phyloP scores from a whole-genome alignment of 2,113 vertebrate species.

The Maccullochella peelii region DNA sequence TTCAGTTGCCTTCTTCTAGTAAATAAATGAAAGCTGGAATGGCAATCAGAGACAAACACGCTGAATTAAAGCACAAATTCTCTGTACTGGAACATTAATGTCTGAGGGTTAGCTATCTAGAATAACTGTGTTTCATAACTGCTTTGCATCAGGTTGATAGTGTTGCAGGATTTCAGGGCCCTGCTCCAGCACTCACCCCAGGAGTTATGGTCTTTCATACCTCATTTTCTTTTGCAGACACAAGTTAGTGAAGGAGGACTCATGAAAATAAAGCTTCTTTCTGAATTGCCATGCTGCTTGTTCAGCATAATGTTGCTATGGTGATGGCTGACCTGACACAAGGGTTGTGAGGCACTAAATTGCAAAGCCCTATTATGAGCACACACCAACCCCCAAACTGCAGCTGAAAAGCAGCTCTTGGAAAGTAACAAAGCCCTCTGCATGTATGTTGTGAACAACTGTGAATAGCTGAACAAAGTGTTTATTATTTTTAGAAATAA shows the following conservation, averaged over 20 bases:
- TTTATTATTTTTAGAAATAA: neutral
- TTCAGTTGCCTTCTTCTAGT: neutral
- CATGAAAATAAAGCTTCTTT: slow-evolving; percentile 46
- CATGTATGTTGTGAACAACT: neutral
- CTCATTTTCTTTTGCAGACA: slow-evolving; percentile 12
- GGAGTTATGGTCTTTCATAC: neutral
- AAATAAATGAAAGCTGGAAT: neutral
- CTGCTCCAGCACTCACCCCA: neutral
- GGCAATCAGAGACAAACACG: neutral
- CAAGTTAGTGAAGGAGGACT: slow-evolving; percentile 36
- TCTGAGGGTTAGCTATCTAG: neutral
- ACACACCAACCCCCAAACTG: slow-evolving; percentile 54
- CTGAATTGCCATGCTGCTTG: slow-evolving; percentile 60
- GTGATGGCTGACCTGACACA: slow-evolving; percentile 70
- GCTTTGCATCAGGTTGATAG: neutral
- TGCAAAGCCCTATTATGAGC: slow-evolving; percentile 50
- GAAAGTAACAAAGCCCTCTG: slow-evolving; percentile 11
- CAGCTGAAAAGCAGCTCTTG: slow-evolving; percentile 38
- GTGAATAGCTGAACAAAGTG: neutral
- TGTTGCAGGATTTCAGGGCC: slow-evolving; percentile 7
- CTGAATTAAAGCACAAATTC: neutral
- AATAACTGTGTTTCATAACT: neutral
- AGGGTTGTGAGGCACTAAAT: slow-evolving; percentile 59
- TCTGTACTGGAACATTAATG: neutral
- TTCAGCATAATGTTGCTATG: slow-evolving; percentile 80